Conservation (phyloP, 2,888 invertebrate species). For the Leistus spinibarbis region DNA sequence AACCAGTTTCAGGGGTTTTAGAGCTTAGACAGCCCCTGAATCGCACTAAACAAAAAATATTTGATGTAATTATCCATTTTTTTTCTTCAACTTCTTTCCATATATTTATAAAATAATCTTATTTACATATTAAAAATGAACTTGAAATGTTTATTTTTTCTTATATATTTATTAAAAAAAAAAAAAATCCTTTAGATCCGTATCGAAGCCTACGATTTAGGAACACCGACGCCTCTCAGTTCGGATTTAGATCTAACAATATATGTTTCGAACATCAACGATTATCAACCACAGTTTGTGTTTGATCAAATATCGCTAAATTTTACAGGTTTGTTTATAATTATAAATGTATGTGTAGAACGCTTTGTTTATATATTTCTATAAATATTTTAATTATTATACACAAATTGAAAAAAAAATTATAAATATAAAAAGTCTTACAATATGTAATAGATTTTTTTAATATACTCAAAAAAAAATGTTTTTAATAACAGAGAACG, state of each 20-base stretch:
- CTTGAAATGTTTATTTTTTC: no score
- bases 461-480: neutral
- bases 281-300: slow-evolving; percentile 85
- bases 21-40: slow-evolving; percentile 75
- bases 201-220: slow-evolving; percentile 89
- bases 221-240: slow-evolving; percentile 83
- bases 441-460: neutral
- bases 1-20: slow-evolving; percentile 78
- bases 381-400: no score
- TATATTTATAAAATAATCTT: no score
- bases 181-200: slow-evolving; percentile 67
- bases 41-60: slow-evolving; percentile 83
- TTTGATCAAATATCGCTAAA: slow-evolving; percentile 73
- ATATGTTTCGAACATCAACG: slow-evolving; percentile 87
- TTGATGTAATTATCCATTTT: slow-evolving; percentile 69
- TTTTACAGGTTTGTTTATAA: slow-evolving; percentile 65
- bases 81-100: no score
- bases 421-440: neutral
- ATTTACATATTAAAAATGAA: no score
- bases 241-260: slow-evolving; percentile 86
- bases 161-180: neutral
- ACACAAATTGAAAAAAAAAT: neutral
- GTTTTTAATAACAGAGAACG: slow-evolving; percentile 59
- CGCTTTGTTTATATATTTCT: no score
- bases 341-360: neutral